A percentile compares a stretch with the other conserved stretches of the same genome.
Evolutionary conservation across 2,113 vertebrate species (phyloP).

Genomic region (Astatotilapia flaviijosephi): DNA sequence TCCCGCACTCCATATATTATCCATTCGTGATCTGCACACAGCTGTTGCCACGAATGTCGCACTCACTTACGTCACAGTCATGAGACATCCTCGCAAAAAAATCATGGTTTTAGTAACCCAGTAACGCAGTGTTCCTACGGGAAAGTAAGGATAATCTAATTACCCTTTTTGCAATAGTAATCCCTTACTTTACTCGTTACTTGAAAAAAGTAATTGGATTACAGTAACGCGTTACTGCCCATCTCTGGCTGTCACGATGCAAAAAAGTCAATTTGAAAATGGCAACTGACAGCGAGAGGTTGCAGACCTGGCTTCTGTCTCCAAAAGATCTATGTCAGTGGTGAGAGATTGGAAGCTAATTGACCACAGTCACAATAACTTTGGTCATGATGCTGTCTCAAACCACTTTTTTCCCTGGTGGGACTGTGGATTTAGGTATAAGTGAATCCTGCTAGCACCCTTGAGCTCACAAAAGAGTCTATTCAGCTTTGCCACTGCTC

Average conservation of each 20-base stretch:
- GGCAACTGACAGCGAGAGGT: neutral
- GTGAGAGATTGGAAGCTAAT: neutral
- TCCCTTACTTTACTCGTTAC: neutral
- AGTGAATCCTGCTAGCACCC: neutral
- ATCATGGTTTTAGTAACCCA: neutral
- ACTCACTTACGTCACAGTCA: neutral
- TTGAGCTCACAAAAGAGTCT: neutral
- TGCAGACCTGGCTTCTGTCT: neutral
- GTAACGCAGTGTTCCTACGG: accelerated
- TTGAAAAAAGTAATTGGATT: neutral
- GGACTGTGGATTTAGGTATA: neutral
- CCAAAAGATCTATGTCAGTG: accelerated
- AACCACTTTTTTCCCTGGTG: neutral
- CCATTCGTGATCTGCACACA: accelerated
- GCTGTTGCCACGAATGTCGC: accelerated
- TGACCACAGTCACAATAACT: neutral
- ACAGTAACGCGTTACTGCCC: neutral
- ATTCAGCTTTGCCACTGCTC: neutral
- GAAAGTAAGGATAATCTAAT: neutral
- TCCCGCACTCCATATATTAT: accelerated
- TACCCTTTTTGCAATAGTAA: neutral
- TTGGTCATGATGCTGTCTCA: accelerated
- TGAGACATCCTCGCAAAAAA: neutral
- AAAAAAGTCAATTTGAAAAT: neutral
- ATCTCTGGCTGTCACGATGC: neutral